Conservation (phyloP, 2,797 vertebrate genomes). For the Anguilla pacifica region DNA sequence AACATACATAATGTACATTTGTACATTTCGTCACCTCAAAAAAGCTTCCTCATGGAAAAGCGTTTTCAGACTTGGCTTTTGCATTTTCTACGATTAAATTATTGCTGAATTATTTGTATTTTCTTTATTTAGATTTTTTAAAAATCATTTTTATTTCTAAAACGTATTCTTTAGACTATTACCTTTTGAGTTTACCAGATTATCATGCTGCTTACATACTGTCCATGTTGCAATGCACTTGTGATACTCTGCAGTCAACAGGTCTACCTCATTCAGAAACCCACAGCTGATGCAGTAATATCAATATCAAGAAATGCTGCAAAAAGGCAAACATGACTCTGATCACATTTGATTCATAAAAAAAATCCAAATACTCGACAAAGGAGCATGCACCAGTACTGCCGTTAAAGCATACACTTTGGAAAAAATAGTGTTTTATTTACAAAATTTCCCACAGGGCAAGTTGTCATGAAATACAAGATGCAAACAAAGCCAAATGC, state of each 20-base stretch:
- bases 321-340: neutral
- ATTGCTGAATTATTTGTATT: neutral
- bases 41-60: neutral
- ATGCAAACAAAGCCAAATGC: neutral
- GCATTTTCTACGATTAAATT: neutral
- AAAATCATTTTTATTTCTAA: too few relatives aligned
- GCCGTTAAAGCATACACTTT: neutral
- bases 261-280: too few relatives aligned
- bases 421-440: neutral
- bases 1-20: too few relatives aligned
- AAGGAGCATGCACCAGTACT: neutral
- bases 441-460: neutral
- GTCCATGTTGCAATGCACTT: too few relatives aligned
- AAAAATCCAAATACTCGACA: neutral
- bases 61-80: neutral
- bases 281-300: too few relatives aligned
- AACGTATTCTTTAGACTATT: too few relatives aligned
- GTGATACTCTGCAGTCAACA: too few relatives aligned
- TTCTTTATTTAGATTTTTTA: too few relatives aligned
- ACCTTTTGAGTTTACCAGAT: too few relatives aligned
- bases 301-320: too few relatives aligned
- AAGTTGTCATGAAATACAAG: neutral
- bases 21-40: neutral
- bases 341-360: neutral
- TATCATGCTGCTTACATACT: too few relatives aligned